Evolutionary conservation across 2,888 invertebrate species (phyloP), one percentile per base, ranked within the genome.

Genomic region (Cremastobaeus sp.): DNA sequence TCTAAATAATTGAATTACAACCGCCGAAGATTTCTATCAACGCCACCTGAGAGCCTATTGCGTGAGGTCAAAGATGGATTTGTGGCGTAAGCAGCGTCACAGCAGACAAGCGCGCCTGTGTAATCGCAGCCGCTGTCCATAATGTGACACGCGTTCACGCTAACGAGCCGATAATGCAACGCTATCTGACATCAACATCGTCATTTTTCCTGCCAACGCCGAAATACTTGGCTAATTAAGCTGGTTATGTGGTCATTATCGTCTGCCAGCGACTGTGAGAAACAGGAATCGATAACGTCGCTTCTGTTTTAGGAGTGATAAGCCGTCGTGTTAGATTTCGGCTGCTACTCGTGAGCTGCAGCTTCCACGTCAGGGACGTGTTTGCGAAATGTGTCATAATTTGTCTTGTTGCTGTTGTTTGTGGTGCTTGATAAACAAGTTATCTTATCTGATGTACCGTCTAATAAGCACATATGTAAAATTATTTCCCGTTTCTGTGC

Each of bases 1-100:
- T 41, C 41, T 65, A 55, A 65, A 47, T 65, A 65, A 65, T 65
- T 65, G 30, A 65, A 45, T 47, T 55, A 45, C 65, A 55, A 28
- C 47, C 37, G 25, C 47, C 39, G 43, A 47, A 54, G 55, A 65
- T 55, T 55, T 55, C 54, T 55, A 65, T 65, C 35, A 65, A 30
- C 45, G 64, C 45, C 47, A 65, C 25, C 65, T 21, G 35, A 54
- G 41, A 54, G 34, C 32, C 15, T 15, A 32, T 9, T 32, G 12
- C 12, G 8, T 39, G 30, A 39, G 39, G 65, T 65, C 55, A 55
- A 55, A 65, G 64, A 64, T 64, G 45, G 9, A 43, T 54, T 28
- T 41, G 2, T 8, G 45, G 34, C n/a, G 18, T 37, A 45, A 45
- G 45, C 37, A 59, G 9, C 28, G 48, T 59, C 37, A 37, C 25